phyloP scores from a whole-genome alignment of 2,888 invertebrate genomes.

The Diarsia dahlii region DNA sequence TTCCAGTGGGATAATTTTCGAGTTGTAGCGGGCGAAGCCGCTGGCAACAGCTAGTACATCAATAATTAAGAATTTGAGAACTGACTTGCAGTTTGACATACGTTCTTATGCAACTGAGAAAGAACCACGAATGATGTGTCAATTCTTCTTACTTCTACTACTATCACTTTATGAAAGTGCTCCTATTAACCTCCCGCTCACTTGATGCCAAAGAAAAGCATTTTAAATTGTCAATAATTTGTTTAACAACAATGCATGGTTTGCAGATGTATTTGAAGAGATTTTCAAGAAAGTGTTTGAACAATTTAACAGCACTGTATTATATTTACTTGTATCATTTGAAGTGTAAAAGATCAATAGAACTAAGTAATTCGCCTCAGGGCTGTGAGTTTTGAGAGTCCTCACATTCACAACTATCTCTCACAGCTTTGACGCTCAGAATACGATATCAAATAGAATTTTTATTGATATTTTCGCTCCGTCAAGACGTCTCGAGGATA shows the following conservation, averaged over 20 bases:
- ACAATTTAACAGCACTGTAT: background rate
- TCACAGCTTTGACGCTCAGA: constrained; percentile 20
- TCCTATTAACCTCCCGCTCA: background rate
- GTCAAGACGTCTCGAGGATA: constrained; percentile 50
- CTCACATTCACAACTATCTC: constrained; percentile 30
- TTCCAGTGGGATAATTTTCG: too few species aligned
- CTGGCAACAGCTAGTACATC: too few species aligned
- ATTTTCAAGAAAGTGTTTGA: constrained; percentile 13
- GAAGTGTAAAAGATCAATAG: constrained; percentile 33
- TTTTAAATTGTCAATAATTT: background rate
- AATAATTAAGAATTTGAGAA: too few species aligned
- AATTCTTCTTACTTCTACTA: background rate
- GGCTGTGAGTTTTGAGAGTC: constrained; percentile 3
- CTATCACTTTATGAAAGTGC: background rate
- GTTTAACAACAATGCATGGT: too few species aligned
- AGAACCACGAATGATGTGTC: too few species aligned
- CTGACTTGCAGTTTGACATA: too few species aligned
- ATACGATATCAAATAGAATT: constrained; percentile 52
- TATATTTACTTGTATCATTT: constrained; percentile 10
- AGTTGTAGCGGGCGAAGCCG: too few species aligned
- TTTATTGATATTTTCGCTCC: constrained; percentile 60
- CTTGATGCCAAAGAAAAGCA: background rate
- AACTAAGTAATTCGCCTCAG: constrained; percentile 31
- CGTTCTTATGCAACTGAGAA: background rate
- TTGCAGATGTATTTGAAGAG: constrained; percentile 5